Base-by-base conservation (phyloP, 2,888 invertebrate species). In the Trichacis sp. region DNA sequence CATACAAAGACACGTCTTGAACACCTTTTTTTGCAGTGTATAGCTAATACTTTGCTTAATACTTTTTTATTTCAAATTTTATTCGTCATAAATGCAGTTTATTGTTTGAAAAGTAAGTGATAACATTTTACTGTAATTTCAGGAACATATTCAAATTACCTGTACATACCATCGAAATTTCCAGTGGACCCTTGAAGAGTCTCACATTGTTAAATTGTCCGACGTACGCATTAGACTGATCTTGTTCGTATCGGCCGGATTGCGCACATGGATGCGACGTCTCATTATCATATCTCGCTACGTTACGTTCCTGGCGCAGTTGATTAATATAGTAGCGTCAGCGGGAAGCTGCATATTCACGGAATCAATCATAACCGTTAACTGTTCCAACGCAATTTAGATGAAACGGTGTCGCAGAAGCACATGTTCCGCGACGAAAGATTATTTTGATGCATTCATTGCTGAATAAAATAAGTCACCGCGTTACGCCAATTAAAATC, bases 281-380 rank as follows among this genome's bases (percentile, higher is more conserved):
- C 63, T 67, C 63, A 67, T 67, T 67, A 67, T 67, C 63, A 67
- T 63, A 63, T 43, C 60, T 49, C 57, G 54, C 64, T 61, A 64
- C 62, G 30, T 65, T 51, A 59, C 58, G 54, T 63, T 48, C 62
- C 47, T 18, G 55, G 69, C 57, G 69, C 72, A 68, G 64, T 71
- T 70, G 67, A 68, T 69, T 65, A 72, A 71, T 73, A 74, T 60
- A 68, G 67, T 58, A 69, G 68, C 61, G 69, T 73, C 72, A 69
- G 67, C 64, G 66, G 68, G 69, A 66, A 71, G 54, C 68, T 63
- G 68, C 64, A 71, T 68, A 70, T 69, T 65, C 58, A 58, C 52
- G 49, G 71, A 74, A 74, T 74, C 74, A 73, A 75, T 74, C 73
- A 74, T 68, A 68, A 61, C 56, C 64, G 60, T 45, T 60, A 64